Percentiles rank a stretch among this genome's conserved stretches.
phyloP scores from a whole-genome alignment of 2,888 invertebrate genomes.

The Cantharis flavilabris region DNA sequence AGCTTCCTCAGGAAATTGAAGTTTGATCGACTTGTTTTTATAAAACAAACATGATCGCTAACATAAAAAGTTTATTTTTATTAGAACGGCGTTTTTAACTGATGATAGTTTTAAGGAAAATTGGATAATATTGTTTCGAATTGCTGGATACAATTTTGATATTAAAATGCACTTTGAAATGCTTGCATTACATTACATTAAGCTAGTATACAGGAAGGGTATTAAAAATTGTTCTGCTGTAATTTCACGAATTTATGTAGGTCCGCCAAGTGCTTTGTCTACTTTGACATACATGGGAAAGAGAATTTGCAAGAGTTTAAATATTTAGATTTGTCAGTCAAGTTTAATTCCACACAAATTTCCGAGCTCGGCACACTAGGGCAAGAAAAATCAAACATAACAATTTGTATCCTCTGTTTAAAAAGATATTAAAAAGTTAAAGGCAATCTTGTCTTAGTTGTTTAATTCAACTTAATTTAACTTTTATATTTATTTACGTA shows the following conservation, averaged over 20 bases:
- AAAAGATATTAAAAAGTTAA: conserved; percentile 11
- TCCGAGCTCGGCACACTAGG: neutral
- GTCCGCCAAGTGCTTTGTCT: neutral
- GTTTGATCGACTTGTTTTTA: neutral
- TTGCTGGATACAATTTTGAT: neutral
- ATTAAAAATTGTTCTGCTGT: neutral
- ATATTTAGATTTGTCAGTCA: neutral
- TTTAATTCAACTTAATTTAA: conserved; percentile 33
- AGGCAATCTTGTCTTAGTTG: conserved; percentile 39
- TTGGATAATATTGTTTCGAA: neutral
- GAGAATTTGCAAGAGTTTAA: neutral
- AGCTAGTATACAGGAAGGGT: too few relatives aligned
- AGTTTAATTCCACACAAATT: neutral
- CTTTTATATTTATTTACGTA: conserved; percentile 33
- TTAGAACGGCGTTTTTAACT: neutral
- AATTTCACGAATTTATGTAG: neutral
- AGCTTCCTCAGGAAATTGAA: conserved; percentile 2
- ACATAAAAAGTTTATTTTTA: neutral
- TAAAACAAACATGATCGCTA: neutral
- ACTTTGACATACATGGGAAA: neutral
- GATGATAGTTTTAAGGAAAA: neutral
- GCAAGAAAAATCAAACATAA: neutral
- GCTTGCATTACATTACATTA: neutral
- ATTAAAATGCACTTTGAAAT: neutral
- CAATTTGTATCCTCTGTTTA: neutral